phyloP scores from a whole-genome alignment of 2,113 vertebrate species.

The Myodes glareolus region DNA sequence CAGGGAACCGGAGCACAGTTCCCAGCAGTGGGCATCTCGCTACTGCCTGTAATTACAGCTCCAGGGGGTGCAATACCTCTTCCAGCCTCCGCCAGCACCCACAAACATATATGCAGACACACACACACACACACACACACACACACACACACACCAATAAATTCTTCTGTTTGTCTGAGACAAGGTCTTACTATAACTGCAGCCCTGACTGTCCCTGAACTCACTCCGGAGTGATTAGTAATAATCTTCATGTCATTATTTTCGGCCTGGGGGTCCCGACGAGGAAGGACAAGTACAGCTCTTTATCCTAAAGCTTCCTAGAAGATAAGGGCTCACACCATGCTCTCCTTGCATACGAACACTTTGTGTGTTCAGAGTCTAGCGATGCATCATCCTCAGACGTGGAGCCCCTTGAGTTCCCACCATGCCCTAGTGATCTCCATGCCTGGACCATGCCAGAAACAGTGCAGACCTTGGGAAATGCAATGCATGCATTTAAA shows the following conservation, averaged over 20 bases:
- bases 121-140: neutral
- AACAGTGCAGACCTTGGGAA: neutral
- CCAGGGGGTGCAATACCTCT: neutral
- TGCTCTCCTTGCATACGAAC: neutral
- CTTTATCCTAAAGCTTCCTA: neutral
- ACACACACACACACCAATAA: neutral
- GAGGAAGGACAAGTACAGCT: neutral
- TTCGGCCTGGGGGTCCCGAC: too few species aligned
- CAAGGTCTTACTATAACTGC: neutral
- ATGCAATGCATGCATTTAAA: neutral
- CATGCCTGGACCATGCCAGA: neutral
- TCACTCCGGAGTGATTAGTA: neutral
- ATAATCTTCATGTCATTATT: too few species aligned
- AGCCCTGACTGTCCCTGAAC: neutral
- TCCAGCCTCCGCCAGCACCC: neutral
- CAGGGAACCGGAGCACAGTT: neutral
- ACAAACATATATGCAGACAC: fast-evolving
- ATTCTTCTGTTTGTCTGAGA: neutral
- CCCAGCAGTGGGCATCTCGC: neutral
- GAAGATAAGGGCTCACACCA: fast-evolving
- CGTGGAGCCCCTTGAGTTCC: neutral
- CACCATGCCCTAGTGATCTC: too few species aligned
- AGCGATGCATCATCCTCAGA: neutral
- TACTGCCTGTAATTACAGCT: neutral
- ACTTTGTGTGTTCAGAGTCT: neutral